Base-by-base conservation (phyloP, 2,797 vertebrate species). In the Ibycter americanus region DNA sequence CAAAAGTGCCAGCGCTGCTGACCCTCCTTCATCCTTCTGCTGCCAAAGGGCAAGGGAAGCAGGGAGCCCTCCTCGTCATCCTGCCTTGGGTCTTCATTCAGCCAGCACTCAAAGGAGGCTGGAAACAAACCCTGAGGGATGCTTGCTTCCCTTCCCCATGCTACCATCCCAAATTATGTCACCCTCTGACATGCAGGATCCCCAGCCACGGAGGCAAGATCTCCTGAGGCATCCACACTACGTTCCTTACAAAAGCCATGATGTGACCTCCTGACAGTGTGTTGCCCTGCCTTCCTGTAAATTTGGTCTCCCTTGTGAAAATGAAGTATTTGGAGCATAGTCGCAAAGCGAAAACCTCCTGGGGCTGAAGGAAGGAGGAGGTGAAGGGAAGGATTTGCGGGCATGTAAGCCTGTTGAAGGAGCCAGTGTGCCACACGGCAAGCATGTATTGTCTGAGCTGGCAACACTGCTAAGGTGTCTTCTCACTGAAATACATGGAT, bases 181-280 rank as follows among this genome's bases (percentile, higher is more conserved):
- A 1, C 10, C 38, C 15, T 80, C 44, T 71, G 65, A 31, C 17
- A 29, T 0, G 0, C 6, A 4, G 19, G 46, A 27, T 59, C 12
- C 25, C 20, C 21, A 61, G 20, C 31, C 2, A 0, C 7, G n/a
- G 62, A 71, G 46, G 8, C 31, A 23, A 0, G 0, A 44, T 63
- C 32, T 78, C 2, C 47, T 32, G 42, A 42, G 29, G 21, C 1
- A 0, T 83, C 16, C 25, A 21, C 1, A 0, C 47, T 32, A 11
- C 38, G 83, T 85, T 78, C 71, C 46, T 81, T 44, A 34, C 12
- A 12, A 3, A 2, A 72, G 38, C 42, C 15, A 2, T 19, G 49
- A 5, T 47, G 66, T 12, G n/a, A 31, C 32, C 21, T 76, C 34
- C 47, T 7, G 4, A 25, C 46, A 14, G 22, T 1, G 0, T 42